These are phyloP conservation scores for Euwallacea similis DNA, from an alignment of 1,140 invertebrate genomes.

Conservation along the genomic window DNA sequence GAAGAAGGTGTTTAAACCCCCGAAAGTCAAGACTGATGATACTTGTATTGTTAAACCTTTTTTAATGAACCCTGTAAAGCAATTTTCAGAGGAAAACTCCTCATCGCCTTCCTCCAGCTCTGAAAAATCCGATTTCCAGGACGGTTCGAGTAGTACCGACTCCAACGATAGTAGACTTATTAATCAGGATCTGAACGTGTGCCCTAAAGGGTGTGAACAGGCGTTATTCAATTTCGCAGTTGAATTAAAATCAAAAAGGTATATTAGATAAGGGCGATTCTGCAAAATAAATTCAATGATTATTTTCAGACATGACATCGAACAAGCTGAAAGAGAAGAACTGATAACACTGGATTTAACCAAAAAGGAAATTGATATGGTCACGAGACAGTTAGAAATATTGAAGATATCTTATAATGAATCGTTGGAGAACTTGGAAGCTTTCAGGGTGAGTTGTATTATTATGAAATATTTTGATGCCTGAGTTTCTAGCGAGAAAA, in stretches of 20 bases:
- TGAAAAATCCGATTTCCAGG: conserved; percentile 62
- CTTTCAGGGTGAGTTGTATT: conserved; percentile 15
- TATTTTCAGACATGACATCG: conserved; percentile 53
- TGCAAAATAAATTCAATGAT: too few species aligned
- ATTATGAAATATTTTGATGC: not conserved
- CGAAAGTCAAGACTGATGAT: conserved; percentile 55
- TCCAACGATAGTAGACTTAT: conserved; percentile 64
- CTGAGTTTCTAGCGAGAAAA: conserved; percentile 62
- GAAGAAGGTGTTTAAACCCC: conserved; percentile 69
- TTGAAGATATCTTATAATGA: conserved; percentile 5
- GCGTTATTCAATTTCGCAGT: conserved; percentile 68
- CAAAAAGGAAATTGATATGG: conserved; percentile 53
- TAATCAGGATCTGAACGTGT: conserved; percentile 71
- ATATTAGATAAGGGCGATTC: not conserved
- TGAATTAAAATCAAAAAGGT: conserved; percentile 60
- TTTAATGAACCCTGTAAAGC: too few species aligned
- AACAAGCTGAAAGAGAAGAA: conserved; percentile 54
- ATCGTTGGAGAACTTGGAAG: conserved; percentile 14
- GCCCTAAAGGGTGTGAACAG: conserved; percentile 73
- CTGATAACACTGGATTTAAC: conserved; percentile 54
- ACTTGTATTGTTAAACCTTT: not conserved
- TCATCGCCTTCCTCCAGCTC: conserved; percentile 52
- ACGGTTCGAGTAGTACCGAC: conserved; percentile 62
- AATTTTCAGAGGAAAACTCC: conserved; percentile 31
- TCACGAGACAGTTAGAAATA: conserved; percentile 47